These are phyloP conservation scores for Diacarnus erythraeanus DNA, from an alignment of 37 sponge, comb jelly and placozoan genomes.

Conservation along the genomic window DNA sequence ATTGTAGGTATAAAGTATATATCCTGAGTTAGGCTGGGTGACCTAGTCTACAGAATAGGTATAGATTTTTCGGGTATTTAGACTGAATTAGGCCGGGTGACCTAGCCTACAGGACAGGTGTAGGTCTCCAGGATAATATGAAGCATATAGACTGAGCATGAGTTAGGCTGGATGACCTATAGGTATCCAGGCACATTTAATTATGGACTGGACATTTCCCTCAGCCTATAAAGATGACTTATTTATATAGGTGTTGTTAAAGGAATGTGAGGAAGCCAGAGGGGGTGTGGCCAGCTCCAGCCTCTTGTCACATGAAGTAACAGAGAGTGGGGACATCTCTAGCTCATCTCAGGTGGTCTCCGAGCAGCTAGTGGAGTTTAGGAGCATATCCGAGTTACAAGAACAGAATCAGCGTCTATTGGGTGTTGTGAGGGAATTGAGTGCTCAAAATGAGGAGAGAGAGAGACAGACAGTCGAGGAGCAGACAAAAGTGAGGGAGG, in stretches of 20 bases:
- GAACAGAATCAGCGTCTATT: constrained; percentile 88
- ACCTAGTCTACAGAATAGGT: no score
- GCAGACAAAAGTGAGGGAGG: constrained; percentile 47
- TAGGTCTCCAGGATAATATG: no score
- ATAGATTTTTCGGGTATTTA: no score
- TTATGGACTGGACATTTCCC: no score
- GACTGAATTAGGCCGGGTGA: no score
- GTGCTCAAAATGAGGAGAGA: constrained; percentile 74
- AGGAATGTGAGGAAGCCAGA: constrained; percentile 86
- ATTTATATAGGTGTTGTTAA: constrained; percentile 55
- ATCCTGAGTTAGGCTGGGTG: no score
- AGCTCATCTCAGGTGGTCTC: constrained; percentile 88
- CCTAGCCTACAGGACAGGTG: no score
- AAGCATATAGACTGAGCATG: no score
- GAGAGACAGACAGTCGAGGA: constrained; percentile 64
- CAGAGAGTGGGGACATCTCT: constrained; percentile 58
- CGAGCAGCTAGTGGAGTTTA: constrained; percentile 71
- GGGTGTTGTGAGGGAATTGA: constrained; percentile 84
- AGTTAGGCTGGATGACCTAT: no score
- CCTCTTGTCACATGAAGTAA: constrained; percentile 8
- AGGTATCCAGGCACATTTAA: no score
- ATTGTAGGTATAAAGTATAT: no score
- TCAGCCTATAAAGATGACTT: no score
- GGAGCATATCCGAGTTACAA: constrained; percentile 88
- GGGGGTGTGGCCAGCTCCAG: constrained; percentile 76